These are phyloP conservation scores for Megatriorchis doriae DNA, from an alignment of 2,113 vertebrate genomes.

Conservation along the genomic window DNA sequence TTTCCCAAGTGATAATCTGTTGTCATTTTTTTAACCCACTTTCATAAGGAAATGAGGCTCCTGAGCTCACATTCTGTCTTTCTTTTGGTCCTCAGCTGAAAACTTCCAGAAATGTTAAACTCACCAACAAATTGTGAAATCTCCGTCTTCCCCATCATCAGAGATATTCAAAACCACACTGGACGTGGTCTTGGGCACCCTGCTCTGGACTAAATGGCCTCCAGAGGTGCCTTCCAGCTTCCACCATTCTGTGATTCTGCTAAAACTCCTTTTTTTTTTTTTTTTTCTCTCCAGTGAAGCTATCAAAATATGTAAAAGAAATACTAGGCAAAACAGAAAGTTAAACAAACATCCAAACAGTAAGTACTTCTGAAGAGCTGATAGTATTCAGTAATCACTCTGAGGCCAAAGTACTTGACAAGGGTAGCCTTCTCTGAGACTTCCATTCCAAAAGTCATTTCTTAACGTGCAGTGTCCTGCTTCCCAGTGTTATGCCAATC, in stretches of 20 bases:
- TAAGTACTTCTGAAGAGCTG: not conserved
- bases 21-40: not conserved
- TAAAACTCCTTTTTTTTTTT: not conserved
- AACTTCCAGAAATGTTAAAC: not conserved
- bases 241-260: not conserved
- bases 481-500: not conserved
- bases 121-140: not conserved
- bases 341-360: not conserved
- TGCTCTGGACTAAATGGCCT: not conserved
- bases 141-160: not conserved
- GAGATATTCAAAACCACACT: not conserved
- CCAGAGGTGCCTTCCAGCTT: not conserved
- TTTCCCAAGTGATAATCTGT: not conserved
- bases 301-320: not conserved
- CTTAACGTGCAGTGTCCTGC: too few relatives aligned
- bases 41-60: not conserved
- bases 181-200: not conserved
- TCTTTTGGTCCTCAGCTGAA: not conserved
- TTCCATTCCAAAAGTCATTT: not conserved
- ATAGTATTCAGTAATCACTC: not conserved
- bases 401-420: not conserved
- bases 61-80: not conserved
- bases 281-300: not conserved
- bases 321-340: not conserved
- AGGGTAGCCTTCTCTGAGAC: not conserved